Conservation (phyloP, 2,113 vertebrate species). For the Psephotus haematonotus region DNA sequence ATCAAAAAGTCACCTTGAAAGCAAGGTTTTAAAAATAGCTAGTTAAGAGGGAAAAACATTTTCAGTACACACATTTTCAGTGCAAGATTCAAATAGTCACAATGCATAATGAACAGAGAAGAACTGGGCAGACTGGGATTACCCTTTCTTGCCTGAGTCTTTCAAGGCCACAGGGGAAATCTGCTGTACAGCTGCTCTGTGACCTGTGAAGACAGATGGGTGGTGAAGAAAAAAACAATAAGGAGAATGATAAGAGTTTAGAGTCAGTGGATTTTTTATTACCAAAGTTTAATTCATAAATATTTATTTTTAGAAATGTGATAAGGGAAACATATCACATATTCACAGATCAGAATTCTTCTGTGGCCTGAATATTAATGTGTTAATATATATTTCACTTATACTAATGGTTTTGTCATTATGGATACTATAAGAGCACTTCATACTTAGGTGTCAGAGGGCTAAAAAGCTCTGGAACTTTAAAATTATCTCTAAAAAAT, state of each 20-base stretch:
- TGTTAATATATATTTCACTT: neutral
- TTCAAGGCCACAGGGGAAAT: neutral
- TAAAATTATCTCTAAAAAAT: neutral
- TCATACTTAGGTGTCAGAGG: neutral
- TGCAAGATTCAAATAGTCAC: neutral
- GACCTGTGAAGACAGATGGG: neutral
- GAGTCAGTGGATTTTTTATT: neutral
- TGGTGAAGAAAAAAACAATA: neutral
- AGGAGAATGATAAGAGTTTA: neutral
- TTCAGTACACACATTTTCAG: neutral
- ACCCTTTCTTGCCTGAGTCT: constrained; percentile 4
- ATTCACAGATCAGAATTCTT: neutral
- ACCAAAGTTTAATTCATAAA: neutral
- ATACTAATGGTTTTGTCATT: neutral
- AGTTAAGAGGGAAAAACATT: neutral
- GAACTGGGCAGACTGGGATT: neutral
- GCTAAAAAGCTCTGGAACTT: neutral
- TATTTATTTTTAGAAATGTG: neutral
- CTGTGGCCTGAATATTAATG: neutral
- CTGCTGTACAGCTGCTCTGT: neutral
- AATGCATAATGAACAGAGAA: neutral
- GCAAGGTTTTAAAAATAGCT: neutral
- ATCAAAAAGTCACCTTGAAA: neutral
- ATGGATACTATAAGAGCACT: neutral
- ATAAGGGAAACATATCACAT: neutral